Percentiles rank a stretch among this genome's conserved stretches.
These are phyloP conservation scores for Thunnus albacares DNA, from an alignment of 2,797 vertebrate genomes.

Conservation along the genomic window DNA sequence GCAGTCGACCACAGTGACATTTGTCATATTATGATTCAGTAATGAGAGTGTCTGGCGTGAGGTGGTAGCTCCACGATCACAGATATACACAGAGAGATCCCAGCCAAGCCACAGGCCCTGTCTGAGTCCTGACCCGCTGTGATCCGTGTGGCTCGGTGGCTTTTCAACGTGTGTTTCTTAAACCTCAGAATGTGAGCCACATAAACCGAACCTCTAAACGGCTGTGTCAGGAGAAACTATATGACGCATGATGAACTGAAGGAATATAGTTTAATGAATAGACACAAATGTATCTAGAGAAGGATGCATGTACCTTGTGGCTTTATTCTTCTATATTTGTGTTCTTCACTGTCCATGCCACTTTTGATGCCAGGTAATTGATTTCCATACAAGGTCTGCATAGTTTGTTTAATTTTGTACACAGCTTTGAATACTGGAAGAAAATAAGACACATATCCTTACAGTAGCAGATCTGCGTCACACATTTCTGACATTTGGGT, in stretches of 20 bases:
- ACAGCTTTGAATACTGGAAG: constrained; percentile 45
- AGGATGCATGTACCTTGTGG: constrained; percentile 39
- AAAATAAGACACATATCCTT: constrained; percentile 39
- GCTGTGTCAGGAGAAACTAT: constrained; percentile 79
- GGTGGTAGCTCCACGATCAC: constrained; percentile 68
- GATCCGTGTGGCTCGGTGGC: constrained; percentile 78
- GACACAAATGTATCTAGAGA: constrained; percentile 41
- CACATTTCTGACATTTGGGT: constrained; percentile 47
- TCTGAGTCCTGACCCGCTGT: constrained; percentile 78
- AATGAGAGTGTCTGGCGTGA: constrained; percentile 66
- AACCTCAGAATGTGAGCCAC: constrained; percentile 84
- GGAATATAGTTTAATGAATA: constrained; percentile 60
- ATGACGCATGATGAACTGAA: constrained; percentile 62
- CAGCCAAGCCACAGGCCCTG: constrained; percentile 82
- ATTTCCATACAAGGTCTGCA: constrained; percentile 12
- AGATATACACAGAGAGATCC: constrained; percentile 66
- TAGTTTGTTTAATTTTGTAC: background rate
- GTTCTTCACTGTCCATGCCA: constrained; percentile 24
- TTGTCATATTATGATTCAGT: constrained; percentile 72
- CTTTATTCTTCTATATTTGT: constrained; percentile 32
- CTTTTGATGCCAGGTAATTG: constrained; percentile 27
- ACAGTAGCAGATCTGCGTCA: constrained; percentile 55
- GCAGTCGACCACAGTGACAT: constrained; percentile 64
- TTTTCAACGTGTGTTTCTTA: constrained; percentile 78
- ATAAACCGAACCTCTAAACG: constrained; percentile 75